Base-by-base conservation (phyloP, 1,140 invertebrate species). In the Drosophila watanabei region DNA sequence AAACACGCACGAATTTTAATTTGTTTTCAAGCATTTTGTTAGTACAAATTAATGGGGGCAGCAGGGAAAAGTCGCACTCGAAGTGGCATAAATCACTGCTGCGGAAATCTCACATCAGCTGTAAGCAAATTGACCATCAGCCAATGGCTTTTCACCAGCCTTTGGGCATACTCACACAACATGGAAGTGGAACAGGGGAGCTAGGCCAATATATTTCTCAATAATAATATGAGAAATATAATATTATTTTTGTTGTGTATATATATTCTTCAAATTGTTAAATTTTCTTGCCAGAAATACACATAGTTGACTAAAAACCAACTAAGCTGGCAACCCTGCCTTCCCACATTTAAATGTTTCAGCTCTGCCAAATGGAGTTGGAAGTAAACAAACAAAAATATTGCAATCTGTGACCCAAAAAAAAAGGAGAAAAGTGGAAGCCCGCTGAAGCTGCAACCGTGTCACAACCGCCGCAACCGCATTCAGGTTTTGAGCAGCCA, bases 1-100 rank as follows among this genome's bases (percentile, higher is more conserved):
- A 89, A 86, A 69, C 75, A 80, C 57, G 79, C 60, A 82, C 39
- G 13, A 49, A 81, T 90, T 78, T 81, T 71, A 79, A 85, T 90
- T 75, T 73, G 80, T 69, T 83, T 66, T 43, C 54, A 59, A 24
- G 64, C 64, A 52, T 64, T 82, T 77, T 66, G 61, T 73, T 75
- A 46, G 76, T 56, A 79, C 68, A 80, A 89, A 85, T 78, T 85
- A 60, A 80, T 64, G 60, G 33, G 56, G 58, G 41, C 37, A 33
- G 54, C 37, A 48, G 24, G 20, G 32, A 68, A 52, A 43, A 62
- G 65, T 66, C 66, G 46, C 68, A 84, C 63, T 72, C 39, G 52
- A 66, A 33, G 51, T 51, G 56, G 62, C 76, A 77, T 83, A 88
- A 85, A 89, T 89, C 65, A 70, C 9, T 43, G 48, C 30, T 51